Evolutionary conservation across 2,888 invertebrate genomes (phyloP), one percentile per base, ranked within the genome.

Genomic region (Crossocerus cetratus): DNA sequence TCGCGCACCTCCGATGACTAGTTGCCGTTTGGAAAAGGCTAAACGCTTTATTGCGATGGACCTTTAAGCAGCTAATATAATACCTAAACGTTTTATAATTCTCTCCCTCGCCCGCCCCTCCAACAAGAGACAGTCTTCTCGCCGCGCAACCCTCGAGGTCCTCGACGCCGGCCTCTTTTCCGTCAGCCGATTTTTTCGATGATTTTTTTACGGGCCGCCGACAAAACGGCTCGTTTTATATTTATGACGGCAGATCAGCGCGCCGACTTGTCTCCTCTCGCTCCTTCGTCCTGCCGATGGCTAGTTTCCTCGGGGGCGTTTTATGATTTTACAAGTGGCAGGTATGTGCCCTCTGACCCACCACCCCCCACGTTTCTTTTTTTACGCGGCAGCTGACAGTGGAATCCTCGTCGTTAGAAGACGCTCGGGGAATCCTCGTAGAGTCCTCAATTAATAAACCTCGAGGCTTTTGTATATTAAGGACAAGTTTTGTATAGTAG

Each of bases 231-330:
- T 84, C 82, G 65, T 84, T 87, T 85, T 79, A 79, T 77, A 77
- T 88, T 88, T 88, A 86, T 82, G 84, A 66, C 79, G 76, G 80
- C 75, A 85, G 84, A 88, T 87, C 82, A 87, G 82, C 76, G 73
- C 58, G 43, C 66, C 53, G 16, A 61, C 63, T 72, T 74, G 67
- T 59, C 49, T 21, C 20, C 3, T n/a, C 32, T 54, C 14, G 16
- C 11, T 13, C 42, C 3, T 14, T 0, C 14, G 5, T 8, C 5
- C 32, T 32, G 2, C 11, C 2, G 32, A 32, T 11, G 11, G n/a
- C n/a, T 0, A 32, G 32, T 32, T 11, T 23, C 16, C 23, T 18
- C 42, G 20, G 22, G 45, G 54, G n/a, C n/a, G 56, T 60, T 70
- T 77, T 65, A 77, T 60, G 68, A 65, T 68, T 77, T 77, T 77